Conservation (phyloP, 2,797 vertebrate genomes). For the Sibirionetta formosa region DNA sequence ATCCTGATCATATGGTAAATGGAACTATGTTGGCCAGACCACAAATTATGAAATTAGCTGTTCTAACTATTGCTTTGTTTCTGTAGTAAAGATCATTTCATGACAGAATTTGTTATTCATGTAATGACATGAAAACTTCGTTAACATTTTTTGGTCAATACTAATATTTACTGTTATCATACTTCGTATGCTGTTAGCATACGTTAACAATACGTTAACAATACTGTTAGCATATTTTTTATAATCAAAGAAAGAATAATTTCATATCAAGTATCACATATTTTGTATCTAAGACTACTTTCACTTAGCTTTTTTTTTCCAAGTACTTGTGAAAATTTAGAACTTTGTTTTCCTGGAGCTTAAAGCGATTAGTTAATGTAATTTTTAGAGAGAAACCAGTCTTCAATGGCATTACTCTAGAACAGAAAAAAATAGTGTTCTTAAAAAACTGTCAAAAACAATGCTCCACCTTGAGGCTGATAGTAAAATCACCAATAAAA, state of each 20-base stretch:
- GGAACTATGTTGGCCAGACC: not conserved
- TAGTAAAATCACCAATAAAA: not conserved
- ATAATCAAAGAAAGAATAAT: not conserved
- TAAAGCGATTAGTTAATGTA: not conserved
- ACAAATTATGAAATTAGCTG: not conserved
- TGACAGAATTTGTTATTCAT: not conserved
- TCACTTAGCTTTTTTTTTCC: not conserved
- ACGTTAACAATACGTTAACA: no score
- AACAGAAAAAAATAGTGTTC: not conserved
- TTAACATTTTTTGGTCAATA: not conserved
- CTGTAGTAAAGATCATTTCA: not conserved
- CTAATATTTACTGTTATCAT: not conserved
- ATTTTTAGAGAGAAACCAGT: not conserved
- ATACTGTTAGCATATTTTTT: not conserved
- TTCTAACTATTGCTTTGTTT: not conserved
- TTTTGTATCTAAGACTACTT: not conserved
- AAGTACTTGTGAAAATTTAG: not conserved
- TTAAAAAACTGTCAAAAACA: not conserved
- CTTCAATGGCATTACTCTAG: not conserved
- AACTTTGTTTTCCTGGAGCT: not conserved
- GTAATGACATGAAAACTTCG: not conserved
- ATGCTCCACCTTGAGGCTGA: not conserved
- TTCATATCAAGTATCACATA: not conserved
- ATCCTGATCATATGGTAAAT: not conserved
- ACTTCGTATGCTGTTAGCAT: not conserved